Evolutionary conservation across 2,888 invertebrate genomes (phyloP), one percentile per base, ranked within the genome.

Genomic region (Dolichomitus sp.): DNA sequence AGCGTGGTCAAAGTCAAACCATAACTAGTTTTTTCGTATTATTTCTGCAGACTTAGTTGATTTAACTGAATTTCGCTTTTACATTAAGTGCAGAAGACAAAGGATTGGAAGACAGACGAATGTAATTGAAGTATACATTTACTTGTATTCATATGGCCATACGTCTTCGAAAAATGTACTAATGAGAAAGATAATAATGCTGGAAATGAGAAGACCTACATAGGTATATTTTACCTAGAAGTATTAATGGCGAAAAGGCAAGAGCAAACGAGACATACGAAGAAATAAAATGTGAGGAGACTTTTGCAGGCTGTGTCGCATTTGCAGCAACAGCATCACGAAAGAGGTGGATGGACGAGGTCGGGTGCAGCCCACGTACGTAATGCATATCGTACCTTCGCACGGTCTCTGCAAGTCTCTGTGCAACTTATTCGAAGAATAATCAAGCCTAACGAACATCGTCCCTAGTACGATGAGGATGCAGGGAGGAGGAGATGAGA

Each of bases 371-470:
- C 33, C 50, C 50, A 61, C 48, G 59, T 75, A 66, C n/a, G 45
- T 65, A 50, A 72, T 57, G 45, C 65, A 23, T 23, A 42, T 45
- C 45, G 40, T 40, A 40, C 23, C 57, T 70, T 52, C 69, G n/a
- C 17, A 42, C 40, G 40, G 27, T 45, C 40, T 3, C 23, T 14
- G 23, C 42, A 6, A 27, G 23, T 65, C 42, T 65, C 42, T 3
- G 69, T 57, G 73, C 63, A 81, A 81, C 81, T 69, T 73, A 69
- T 72, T 81, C 72, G 76, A 80, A 77, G 76, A 84, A 85, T 84
- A 85, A 84, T 83, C 81, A 83, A 76, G 65, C 77, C 73, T 79
- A 85, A 85, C 81, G 78, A 85, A 81, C 68, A 80, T 74, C 74
- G 68, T 81, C 75, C 48, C 50, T 33, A 33, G 65, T 30, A 70